phyloP scores from a whole-genome alignment of 2,888 invertebrate genomes.

The Agrilus cyanescens region DNA sequence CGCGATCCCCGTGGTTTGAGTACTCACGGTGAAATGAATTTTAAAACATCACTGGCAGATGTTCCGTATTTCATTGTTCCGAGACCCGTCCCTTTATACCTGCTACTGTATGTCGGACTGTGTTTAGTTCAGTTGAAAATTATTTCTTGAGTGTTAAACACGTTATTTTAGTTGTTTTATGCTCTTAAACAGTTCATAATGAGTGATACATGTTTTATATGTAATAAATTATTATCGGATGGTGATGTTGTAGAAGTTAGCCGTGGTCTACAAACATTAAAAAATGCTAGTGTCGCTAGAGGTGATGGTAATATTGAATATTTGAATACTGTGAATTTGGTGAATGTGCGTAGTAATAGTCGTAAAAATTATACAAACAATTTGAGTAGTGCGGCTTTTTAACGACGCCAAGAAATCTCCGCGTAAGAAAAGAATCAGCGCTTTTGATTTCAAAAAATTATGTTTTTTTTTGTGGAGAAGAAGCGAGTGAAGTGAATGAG shows the following conservation, averaged over 20 bases:
- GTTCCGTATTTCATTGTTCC: too few species aligned
- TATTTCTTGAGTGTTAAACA: too few species aligned
- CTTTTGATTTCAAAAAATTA: constrained; percentile 23
- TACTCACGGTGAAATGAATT: too few species aligned
- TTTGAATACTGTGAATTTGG: constrained; percentile 11
- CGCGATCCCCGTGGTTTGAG: too few species aligned
- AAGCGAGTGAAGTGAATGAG: constrained; percentile 21
- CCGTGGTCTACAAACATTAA: constrained; percentile 15
- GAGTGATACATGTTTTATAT: constrained; percentile 21
- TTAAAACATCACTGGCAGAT: too few species aligned
- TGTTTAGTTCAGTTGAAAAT: too few species aligned
- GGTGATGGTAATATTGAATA: constrained; percentile 19
- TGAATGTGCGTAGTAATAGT: constrained; percentile 19
- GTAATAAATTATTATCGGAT: constrained; percentile 21
- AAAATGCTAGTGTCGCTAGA: constrained; percentile 19
- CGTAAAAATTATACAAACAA: constrained; percentile 22
- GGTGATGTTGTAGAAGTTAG: constrained; percentile 22
- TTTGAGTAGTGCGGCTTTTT: constrained; percentile 20
- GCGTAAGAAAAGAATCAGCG: constrained; percentile 21
- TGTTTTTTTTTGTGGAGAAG: constrained; percentile 27
- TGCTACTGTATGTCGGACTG: too few species aligned
- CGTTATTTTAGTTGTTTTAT: too few species aligned
- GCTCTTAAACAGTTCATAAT: constrained; percentile 2
- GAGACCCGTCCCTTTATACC: too few species aligned
- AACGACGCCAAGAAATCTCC: too few species aligned